These are phyloP conservation scores for Cinara cedri DNA, from an alignment of 2,888 invertebrate species.

Conservation along the genomic window DNA sequence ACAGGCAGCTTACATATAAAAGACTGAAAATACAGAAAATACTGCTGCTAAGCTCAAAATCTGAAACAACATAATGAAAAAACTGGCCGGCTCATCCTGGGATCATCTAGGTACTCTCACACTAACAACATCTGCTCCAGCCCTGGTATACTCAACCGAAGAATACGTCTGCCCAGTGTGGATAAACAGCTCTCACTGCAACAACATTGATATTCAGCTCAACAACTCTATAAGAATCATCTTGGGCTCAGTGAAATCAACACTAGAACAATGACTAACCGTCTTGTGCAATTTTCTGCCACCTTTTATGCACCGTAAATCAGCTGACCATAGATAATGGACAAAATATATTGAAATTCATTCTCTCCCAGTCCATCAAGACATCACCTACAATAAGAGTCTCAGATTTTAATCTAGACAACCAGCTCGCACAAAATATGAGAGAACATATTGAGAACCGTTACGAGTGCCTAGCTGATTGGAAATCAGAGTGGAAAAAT, in stretches of 20 bases:
- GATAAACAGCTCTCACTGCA: constrained; percentile 56
- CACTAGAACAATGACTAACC: not conserved
- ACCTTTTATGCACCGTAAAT: not conserved
- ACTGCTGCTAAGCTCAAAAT: constrained; percentile 27
- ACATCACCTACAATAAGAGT: too few species aligned
- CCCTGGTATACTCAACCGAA: constrained; percentile 52
- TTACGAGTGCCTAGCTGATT: too few species aligned
- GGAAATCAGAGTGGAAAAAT: too few species aligned
- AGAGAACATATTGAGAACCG: too few species aligned
- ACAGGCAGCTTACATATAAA: constrained; percentile 36
- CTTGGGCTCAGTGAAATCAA: constrained; percentile 15
- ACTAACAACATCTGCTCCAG: constrained; percentile 8
- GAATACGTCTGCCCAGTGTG: constrained; percentile 58
- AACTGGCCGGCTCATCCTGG: constrained; percentile 26
- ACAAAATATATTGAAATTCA: constrained; percentile 5
- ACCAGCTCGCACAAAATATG: too few species aligned
- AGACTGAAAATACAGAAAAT: constrained; percentile 8
- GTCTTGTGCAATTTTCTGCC: not conserved
- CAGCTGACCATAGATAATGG: constrained; percentile 9
- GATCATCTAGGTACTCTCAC: not conserved
- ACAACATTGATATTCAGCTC: constrained; percentile 56
- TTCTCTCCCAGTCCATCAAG: constrained; percentile 4
- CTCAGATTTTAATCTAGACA: too few species aligned
- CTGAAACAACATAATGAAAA: constrained; percentile 40
- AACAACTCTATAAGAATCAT: constrained; percentile 46